A percentile compares a stretch with the other conserved stretches of the same genome.
Conservation (phyloP, 2,113 vertebrate genomes). For the Aptenodytes forsteri region DNA sequence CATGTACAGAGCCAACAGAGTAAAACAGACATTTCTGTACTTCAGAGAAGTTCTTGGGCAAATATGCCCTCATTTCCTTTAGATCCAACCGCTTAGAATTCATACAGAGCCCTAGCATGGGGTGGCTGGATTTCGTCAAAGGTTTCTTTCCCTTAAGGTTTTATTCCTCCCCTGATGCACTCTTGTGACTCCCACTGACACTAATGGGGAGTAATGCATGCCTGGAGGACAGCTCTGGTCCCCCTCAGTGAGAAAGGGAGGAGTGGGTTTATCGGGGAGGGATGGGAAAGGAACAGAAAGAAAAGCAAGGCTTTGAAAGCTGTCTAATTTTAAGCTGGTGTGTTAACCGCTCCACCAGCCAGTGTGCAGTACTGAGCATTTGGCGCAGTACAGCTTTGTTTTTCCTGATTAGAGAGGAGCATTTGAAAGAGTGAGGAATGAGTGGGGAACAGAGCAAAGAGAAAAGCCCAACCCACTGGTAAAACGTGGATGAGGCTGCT, state of each 20-base stretch:
- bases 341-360: neutral
- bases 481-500: neutral
- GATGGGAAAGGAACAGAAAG: neutral
- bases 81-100: neutral
- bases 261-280: neutral
- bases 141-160: slow-evolving; percentile 2
- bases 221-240: neutral
- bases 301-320: slow-evolving; percentile 24
- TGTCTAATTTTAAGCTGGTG: neutral
- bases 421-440: neutral
- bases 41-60: neutral
- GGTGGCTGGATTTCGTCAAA: neutral
- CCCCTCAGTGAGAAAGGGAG: neutral
- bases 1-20: neutral
- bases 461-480: neutral
- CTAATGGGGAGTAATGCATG: neutral
- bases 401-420: slow-evolving; percentile 22
- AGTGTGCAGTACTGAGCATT: neutral
- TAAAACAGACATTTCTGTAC: neutral
- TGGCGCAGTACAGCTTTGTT: neutral
- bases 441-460: neutral
- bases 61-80: slow-evolving; percentile 13
- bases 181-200: neutral
- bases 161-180: neutral
- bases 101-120: neutral